Conservation (phyloP, 2,797 vertebrate genomes). For the Pteropus rufus region DNA sequence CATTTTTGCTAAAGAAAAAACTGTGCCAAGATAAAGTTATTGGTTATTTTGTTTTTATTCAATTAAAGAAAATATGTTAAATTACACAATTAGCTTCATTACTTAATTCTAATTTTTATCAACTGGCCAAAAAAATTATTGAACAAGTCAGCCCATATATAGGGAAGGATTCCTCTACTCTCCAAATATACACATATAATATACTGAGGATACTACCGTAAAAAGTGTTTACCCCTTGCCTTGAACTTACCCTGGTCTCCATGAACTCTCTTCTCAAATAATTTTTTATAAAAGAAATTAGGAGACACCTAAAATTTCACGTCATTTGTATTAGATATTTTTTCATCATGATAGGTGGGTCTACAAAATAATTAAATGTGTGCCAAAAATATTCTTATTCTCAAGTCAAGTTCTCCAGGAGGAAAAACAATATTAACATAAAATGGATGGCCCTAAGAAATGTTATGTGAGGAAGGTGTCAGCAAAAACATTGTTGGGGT, state of each 20-base stretch:
- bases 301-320: not conserved
- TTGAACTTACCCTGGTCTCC: too few species aligned
- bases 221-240: not conserved
- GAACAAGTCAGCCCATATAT: not conserved
- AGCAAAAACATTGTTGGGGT: not conserved
- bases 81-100: not conserved
- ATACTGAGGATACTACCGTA: not conserved
- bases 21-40: not conserved
- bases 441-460: not conserved
- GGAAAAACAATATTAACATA: not conserved
- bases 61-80: not conserved
- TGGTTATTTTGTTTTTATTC: not conserved
- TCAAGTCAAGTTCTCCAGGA: not conserved
- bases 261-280: not conserved
- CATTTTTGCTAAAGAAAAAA: not conserved
- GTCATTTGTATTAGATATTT: not conserved
- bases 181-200: too few species aligned
- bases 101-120: not conserved
- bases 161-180: not conserved
- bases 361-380: not conserved
- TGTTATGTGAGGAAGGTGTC: not conserved
- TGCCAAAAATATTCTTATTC: not conserved
- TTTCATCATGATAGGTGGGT: not conserved
- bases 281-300: not conserved
- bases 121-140: not conserved